Conservation (phyloP, 2,797 vertebrate genomes). For the Mormyrus hasselquistii region DNA sequence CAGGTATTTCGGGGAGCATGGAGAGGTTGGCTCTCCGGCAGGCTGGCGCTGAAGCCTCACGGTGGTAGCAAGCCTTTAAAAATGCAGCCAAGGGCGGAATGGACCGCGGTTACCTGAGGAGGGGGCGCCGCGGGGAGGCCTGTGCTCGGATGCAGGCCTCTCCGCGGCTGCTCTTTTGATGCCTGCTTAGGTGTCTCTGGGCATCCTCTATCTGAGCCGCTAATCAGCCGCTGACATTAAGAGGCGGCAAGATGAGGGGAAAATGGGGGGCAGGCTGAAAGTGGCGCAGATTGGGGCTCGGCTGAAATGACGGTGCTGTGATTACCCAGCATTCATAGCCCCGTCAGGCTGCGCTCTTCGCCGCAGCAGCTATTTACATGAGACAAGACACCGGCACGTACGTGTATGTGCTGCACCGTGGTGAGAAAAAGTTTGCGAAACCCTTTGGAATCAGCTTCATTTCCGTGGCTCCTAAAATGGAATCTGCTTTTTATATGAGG, state of each 20-base stretch:
- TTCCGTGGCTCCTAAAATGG: not conserved
- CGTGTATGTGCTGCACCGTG: not conserved
- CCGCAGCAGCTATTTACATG: slow-evolving; percentile 22
- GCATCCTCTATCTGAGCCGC: slow-evolving; percentile 50
- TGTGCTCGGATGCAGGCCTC: slow-evolving; percentile 50
- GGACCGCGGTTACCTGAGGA: not conserved
- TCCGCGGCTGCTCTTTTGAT: slow-evolving; percentile 50
- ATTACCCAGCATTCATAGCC: slow-evolving; percentile 29
- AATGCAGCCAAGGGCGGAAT: slow-evolving; percentile 33
- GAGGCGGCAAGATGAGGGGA: slow-evolving; percentile 41
- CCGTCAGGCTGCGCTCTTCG: not conserved
- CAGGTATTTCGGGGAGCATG: not conserved
- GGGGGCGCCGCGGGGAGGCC: slow-evolving; percentile 19
- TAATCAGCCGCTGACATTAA: slow-evolving; percentile 61
- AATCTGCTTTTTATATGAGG: not conserved
- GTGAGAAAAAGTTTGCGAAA: not conserved
- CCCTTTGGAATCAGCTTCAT: not conserved
- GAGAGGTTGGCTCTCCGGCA: not conserved
- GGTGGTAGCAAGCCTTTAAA: slow-evolving; percentile 54
- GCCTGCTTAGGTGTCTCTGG: slow-evolving; percentile 52
- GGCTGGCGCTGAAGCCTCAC: slow-evolving; percentile 33
- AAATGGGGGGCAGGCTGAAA: slow-evolving; percentile 48
- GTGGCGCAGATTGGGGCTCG: slow-evolving; percentile 46
- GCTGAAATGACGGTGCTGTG: slow-evolving; percentile 26
- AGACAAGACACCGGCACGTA: slow-evolving; percentile 19